phyloP scores from a whole-genome alignment of 2,113 vertebrate genomes.

The Opisthocomus hoazin region DNA sequence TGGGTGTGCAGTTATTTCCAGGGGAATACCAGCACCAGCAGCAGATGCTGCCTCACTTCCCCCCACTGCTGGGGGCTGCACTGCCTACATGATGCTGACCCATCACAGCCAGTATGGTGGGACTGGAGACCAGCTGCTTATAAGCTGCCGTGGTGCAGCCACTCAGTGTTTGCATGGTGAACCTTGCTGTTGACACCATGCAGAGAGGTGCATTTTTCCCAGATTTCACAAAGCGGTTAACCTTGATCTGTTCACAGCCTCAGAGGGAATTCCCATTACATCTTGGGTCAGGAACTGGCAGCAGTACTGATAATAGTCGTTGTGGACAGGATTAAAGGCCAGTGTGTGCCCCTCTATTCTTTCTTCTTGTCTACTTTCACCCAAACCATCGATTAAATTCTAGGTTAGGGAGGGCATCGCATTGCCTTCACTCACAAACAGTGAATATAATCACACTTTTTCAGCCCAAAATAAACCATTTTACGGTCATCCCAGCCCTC shows the following conservation, averaged over 20 bases:
- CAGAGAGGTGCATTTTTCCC: background rate
- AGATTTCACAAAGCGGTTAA: background rate
- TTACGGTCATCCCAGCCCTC: background rate
- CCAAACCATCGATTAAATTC: background rate
- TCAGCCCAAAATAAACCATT: background rate
- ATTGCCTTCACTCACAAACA: background rate
- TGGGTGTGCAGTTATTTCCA: background rate
- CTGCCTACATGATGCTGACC: background rate
- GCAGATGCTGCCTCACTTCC: background rate
- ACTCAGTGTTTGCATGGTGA: background rate
- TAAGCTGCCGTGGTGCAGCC: rapidly evolving
- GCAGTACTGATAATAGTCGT: background rate
- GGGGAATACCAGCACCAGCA: background rate
- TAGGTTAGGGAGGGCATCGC: background rate
- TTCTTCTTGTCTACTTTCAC: background rate
- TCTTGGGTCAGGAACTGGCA: background rate
- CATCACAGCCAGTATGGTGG: rapidly evolving
- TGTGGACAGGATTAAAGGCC: background rate
- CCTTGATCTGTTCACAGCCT: background rate
- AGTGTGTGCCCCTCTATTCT: background rate
- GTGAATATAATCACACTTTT: background rate
- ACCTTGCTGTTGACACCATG: background rate
- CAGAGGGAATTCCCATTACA: background rate
- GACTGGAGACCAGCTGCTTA: background rate
- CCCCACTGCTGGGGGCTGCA: background rate